Evolutionary conservation across 2,888 invertebrate species (phyloP), one percentile per base, ranked within the genome.

Genomic region (Dolomedes plantarius): DNA sequence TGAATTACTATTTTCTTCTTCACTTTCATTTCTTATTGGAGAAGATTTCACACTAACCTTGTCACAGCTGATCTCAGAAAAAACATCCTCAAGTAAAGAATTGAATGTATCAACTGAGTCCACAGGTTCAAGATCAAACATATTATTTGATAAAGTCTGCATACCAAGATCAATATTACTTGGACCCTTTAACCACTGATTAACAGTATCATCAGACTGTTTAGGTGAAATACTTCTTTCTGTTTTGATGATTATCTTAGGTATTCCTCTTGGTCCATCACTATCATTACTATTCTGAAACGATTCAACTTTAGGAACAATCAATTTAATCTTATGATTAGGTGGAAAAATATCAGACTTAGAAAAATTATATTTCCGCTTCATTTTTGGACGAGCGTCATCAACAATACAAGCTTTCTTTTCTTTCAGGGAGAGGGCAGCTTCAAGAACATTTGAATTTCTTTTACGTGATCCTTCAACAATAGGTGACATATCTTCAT

Each of bases 381-480:
- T 76, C 1, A 50, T 7, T 19, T 77, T 73, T 0, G 56, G 29
- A 9, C 31, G 29, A 11, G 39, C 67, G n/a, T n/a, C 0, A 67
- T 78, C 77, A 9, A 32, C 27, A 16, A 85, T 86, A 88, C 79
- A 78, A 88, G 88, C 89, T 83, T 91, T 88, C 81, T 90, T 91
- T 36, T 90, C 91, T 87, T 91, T 91, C 5, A 91, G 89, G 81
- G 91, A 91, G 81, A 91, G 90, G 7, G 91, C 91, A 39, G 91
- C 91, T 86, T 90, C 89, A 27, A 91, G 89, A 3, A 91, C 89
- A 19, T 83, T 88, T 27, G 62, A 67, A 28, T 78, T 71, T 7
- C 68, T 83, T 77, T 72, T 87, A 5, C 87, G 65, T 0, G 78
- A 27, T 27, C 87, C 87, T 46, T 87, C 88, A 11, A 75, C 50